phyloP scores from a whole-genome alignment of 2,888 invertebrate genomes.

The Standfussiana lucernea region DNA sequence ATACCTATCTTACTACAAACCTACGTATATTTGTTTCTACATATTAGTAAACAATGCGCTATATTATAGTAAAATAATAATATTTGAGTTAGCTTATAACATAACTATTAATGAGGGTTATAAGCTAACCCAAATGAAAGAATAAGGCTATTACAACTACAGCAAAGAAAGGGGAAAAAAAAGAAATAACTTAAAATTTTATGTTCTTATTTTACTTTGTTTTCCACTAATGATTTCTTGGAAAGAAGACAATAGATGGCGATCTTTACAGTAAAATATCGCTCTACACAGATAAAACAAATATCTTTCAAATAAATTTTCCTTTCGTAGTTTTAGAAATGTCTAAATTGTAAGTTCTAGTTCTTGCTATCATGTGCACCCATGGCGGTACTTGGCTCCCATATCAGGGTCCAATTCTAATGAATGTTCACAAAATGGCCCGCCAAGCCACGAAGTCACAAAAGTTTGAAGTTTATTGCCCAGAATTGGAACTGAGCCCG shows the following conservation, averaged over 20 bases:
- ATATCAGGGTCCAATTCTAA: neutral
- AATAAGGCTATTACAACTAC: neutral
- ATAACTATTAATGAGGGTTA: neutral
- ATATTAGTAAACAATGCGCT: too few relatives aligned
- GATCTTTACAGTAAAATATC: neutral
- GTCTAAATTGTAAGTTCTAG: too few relatives aligned
- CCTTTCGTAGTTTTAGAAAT: too few relatives aligned
- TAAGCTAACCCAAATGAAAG: neutral
- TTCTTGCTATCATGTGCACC: too few relatives aligned
- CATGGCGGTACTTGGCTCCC: neutral
- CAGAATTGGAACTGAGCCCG: conserved; percentile 60
- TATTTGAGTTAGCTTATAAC: too few relatives aligned
- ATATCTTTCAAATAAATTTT: too few relatives aligned
- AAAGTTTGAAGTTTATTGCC: conserved; percentile 29
- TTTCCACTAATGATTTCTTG: neutral
- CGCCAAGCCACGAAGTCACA: conserved; percentile 20
- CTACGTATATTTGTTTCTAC: neutral
- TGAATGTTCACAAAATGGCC: neutral
- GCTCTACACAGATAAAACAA: too few relatives aligned
- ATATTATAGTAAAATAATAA: too few relatives aligned
- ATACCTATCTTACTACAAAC: neutral
- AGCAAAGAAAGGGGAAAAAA: too few relatives aligned
- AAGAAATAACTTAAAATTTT: neutral
- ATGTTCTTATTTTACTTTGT: neutral
- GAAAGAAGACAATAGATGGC: neutral